Evolutionary conservation across 2,113 vertebrate species (phyloP).

Genomic region (Lynx canadensis): DNA sequence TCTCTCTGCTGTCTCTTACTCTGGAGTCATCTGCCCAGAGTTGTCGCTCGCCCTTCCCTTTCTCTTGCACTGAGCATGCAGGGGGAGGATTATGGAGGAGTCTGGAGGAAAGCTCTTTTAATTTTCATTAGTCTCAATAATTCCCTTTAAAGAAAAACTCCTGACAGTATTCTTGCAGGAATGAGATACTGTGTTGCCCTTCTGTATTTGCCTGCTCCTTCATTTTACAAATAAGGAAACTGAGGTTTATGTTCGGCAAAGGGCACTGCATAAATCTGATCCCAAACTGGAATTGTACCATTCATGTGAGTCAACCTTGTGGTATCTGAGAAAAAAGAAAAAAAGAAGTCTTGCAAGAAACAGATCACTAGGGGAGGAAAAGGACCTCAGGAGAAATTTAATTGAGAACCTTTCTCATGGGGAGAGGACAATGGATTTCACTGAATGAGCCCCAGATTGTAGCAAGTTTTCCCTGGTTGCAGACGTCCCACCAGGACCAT

Average conservation of each 20-base stretch:
- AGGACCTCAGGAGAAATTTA: slow-evolving; percentile 70
- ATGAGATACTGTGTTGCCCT: background rate
- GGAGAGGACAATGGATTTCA: slow-evolving; percentile 69
- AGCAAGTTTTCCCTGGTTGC: slow-evolving; percentile 51
- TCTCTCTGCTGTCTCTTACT: background rate
- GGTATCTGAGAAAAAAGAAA: background rate
- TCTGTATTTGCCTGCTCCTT: background rate
- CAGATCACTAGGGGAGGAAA: slow-evolving; percentile 58
- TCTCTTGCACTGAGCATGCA: background rate
- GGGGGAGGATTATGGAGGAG: background rate
- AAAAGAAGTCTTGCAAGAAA: slow-evolving; percentile 19
- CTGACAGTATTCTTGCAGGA: background rate
- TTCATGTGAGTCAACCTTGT: slow-evolving; percentile 35
- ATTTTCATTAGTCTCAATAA: slow-evolving; percentile 1
- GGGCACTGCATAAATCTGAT: background rate
- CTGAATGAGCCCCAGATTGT: slow-evolving; percentile 49
- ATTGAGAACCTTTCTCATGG: slow-evolving; percentile 61
- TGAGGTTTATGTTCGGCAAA: background rate
- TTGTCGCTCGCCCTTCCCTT: background rate
- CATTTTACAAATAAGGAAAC: slow-evolving; percentile 52
- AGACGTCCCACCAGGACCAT: background rate
- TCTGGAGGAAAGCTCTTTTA: background rate
- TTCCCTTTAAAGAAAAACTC: background rate
- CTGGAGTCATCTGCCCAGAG: background rate
- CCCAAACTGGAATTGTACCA: background rate